These are phyloP conservation scores for Altica lythri DNA, from an alignment of 2,888 invertebrate genomes.

Conservation along the genomic window DNA sequence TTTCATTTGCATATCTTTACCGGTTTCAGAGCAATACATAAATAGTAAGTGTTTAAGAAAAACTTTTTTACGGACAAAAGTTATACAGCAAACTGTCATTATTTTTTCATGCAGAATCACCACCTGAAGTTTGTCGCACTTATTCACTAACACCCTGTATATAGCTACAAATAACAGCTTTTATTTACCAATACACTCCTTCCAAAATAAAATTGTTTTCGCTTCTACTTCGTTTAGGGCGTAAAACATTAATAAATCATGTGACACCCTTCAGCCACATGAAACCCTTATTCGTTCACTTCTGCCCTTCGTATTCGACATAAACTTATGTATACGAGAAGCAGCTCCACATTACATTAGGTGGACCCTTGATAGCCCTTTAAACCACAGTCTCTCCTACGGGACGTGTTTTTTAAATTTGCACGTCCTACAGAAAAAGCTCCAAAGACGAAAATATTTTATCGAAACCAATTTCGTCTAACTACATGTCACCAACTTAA, in stretches of 20 bases:
- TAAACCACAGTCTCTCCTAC: constrained; percentile 38
- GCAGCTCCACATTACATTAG: constrained; percentile 22
- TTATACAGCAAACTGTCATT: no score
- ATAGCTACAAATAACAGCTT: no score
- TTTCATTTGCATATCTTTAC: no score
- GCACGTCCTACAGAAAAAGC: constrained; percentile 48
- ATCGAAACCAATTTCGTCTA: constrained; percentile 52
- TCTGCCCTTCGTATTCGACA: constrained; percentile 4
- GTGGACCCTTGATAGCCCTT: constrained; percentile 33
- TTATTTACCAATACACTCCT: no score
- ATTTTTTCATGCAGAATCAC: no score
- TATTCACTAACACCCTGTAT: no score
- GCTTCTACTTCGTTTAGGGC: no score
- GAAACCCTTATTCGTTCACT: constrained; percentile 10
- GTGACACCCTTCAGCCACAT: background rate
- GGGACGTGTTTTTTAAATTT: constrained; percentile 47
- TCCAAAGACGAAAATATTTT: constrained; percentile 48
- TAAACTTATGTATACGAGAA: constrained; percentile 4
- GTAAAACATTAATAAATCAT: constrained; percentile 22
- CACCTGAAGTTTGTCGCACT: no score
- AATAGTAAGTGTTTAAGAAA: no score
- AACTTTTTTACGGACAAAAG: no score
- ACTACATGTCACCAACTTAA: constrained; percentile 49
- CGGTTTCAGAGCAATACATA: no score
- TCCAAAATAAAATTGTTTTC: no score